A percentile compares a stretch with the other conserved stretches of the same genome.
phyloP scores from a whole-genome alignment of 2,888 invertebrate species.

The Lordiphosa andalusiaca region DNA sequence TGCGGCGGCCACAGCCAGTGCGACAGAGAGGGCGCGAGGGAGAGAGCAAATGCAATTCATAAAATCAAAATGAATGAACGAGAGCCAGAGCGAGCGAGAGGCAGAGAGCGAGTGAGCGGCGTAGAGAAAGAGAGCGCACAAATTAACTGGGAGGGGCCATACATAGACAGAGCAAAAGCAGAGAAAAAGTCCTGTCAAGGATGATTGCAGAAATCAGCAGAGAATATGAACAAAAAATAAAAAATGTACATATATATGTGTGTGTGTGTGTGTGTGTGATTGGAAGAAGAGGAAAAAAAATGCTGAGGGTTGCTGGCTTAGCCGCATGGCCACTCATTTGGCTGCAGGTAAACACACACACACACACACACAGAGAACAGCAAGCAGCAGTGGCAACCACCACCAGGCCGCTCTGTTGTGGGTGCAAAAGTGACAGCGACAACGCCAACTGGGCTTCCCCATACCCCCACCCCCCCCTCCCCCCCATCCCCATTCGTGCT shows the following conservation, averaged over 20 bases:
- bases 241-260: conserved; percentile 3
- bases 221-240: conserved; percentile 44
- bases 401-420: conserved; percentile 16
- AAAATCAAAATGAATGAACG: too few species aligned
- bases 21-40: neutral
- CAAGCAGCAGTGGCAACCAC: neutral
- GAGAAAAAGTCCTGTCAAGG: conserved; percentile 56
- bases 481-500: conserved; percentile 14
- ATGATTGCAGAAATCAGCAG: conserved; percentile 66
- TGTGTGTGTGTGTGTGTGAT: neutral
- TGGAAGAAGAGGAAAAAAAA: conserved; percentile 11
- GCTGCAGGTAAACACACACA: conserved; percentile 8
- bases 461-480: conserved; percentile 10
- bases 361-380: neutral
- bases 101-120: neutral
- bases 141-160: conserved; percentile 76
- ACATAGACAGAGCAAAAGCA: conserved; percentile 16
- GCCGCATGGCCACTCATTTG: conserved; percentile 58
- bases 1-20: neutral
- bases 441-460: conserved; percentile 19
- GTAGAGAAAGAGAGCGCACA: conserved; percentile 39
- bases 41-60: too few species aligned
- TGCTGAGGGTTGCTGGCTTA: conserved; percentile 51
- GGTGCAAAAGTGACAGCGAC: conserved; percentile 62
- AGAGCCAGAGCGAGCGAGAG: neutral